Conservation (phyloP, 2,888 invertebrate species). For the Agrotis segetum region DNA sequence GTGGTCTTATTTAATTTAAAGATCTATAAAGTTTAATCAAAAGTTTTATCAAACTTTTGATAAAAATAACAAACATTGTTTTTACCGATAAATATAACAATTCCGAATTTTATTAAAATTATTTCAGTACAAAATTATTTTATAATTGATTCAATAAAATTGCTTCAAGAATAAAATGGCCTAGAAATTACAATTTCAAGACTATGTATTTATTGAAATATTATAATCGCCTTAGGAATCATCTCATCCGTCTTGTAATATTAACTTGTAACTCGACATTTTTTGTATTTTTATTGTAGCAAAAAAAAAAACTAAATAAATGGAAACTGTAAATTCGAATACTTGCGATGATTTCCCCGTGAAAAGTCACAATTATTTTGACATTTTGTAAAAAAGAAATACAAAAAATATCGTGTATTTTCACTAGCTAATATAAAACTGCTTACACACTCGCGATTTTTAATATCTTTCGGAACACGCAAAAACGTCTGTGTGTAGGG, state of each 20-base stretch:
- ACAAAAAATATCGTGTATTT: constrained; percentile 50
- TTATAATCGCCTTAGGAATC: constrained; percentile 67
- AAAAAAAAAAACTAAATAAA: no score
- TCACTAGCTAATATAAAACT: constrained; percentile 63
- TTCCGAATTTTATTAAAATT: constrained; percentile 1
- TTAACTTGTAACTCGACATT: constrained; percentile 45
- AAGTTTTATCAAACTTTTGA: no score
- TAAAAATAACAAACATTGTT: no score
- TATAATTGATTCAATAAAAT: constrained; percentile 42
- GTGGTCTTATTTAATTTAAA: no score
- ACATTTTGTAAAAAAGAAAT: neutral
- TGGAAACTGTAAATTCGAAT: neutral
- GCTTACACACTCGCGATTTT: constrained; percentile 69
- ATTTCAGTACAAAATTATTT: constrained; percentile 6
- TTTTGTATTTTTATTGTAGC: constrained; percentile 39
- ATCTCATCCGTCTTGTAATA: constrained; percentile 80
- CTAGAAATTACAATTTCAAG: constrained; percentile 61
- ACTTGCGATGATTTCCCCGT: no score
- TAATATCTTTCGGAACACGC: constrained; percentile 55
- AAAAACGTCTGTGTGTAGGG: constrained; percentile 66
- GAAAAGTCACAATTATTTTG: no score
- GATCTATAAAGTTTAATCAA: neutral
- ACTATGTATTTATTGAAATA: constrained; percentile 61
- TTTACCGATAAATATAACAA: constrained; percentile 11
- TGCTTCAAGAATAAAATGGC: constrained; percentile 62